Percentiles rank a stretch among this genome's conserved stretches.
Evolutionary conservation across 2,888 invertebrate species (phyloP).

Genomic region (Alloplasta piceator): DNA sequence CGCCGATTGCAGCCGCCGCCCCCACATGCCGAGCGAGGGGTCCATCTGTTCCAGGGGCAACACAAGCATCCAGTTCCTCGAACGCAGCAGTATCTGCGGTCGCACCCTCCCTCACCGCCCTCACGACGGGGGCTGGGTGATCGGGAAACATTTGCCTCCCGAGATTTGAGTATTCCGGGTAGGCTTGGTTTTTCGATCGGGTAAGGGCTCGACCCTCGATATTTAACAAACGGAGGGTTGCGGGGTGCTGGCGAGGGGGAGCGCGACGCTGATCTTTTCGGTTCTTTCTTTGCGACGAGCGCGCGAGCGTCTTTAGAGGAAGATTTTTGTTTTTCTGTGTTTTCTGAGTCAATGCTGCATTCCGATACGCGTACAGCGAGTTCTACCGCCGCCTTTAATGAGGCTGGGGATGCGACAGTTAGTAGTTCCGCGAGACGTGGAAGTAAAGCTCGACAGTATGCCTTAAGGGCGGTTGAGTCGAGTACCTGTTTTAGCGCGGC

Average conservation of each 20-base stretch:
- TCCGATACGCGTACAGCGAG: neutral
- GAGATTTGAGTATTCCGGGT: no score
- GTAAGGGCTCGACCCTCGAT: no score
- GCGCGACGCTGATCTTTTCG: neutral
- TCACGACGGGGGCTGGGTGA: neutral
- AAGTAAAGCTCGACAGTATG: neutral
- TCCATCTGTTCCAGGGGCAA: constrained; percentile 1
- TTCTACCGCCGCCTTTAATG: neutral
- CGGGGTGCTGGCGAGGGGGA: neutral
- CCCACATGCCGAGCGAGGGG: neutral
- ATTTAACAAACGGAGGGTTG: neutral
- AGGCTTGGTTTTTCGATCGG: no score
- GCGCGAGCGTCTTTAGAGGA: no score
- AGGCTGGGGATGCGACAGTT: neutral
- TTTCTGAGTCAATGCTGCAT: neutral
- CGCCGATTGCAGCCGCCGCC: neutral
- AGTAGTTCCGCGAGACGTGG: neutral
- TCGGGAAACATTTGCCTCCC: neutral
- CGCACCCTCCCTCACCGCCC: neutral
- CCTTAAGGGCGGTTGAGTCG: neutral
- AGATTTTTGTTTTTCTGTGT: no score
- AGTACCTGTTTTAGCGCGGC: neutral
- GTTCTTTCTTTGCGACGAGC: neutral
- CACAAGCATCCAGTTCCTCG: constrained; percentile 9
- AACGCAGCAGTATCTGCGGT: constrained; percentile 20